A percentile compares a stretch with the other conserved stretches of the same genome.
These are phyloP conservation scores for Cyprinella venusta DNA, from an alignment of 2,797 vertebrate species.

Conservation along the genomic window DNA sequence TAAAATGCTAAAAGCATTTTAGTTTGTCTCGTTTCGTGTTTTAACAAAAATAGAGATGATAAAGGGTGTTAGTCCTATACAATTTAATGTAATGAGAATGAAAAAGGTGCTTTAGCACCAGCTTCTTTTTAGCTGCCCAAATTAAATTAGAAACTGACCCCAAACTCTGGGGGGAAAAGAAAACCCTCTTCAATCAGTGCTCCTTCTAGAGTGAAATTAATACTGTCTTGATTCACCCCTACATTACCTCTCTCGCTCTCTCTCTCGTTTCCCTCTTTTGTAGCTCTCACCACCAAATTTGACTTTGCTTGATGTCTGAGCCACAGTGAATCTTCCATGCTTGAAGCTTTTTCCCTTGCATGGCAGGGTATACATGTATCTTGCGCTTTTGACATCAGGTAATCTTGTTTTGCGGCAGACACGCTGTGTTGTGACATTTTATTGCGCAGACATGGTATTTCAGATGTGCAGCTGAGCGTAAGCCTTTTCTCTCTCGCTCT, in stretches of 20 bases:
- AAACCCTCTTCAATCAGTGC: neutral
- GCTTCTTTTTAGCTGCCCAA: constrained; percentile 4
- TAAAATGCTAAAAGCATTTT: neutral
- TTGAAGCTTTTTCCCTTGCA: constrained; percentile 13
- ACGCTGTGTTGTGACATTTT: constrained; percentile 54
- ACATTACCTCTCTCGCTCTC: constrained; percentile 13
- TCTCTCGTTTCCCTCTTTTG: neutral
- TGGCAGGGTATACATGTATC: constrained; percentile 10
- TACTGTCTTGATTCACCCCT: constrained; percentile 32
- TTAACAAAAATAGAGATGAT: neutral
- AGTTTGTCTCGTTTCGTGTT: neutral
- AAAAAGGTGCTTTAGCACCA: constrained; percentile 1
- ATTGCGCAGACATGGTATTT: constrained; percentile 47
- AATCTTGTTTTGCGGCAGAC: constrained; percentile 47
- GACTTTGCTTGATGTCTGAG: constrained; percentile 24
- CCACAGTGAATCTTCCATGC: constrained; percentile 26
- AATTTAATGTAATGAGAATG: constrained; percentile 1
- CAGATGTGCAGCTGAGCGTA: constrained; percentile 50
- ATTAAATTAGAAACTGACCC: constrained; percentile 2
- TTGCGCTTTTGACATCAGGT: constrained; percentile 45
- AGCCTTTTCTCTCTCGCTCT: neutral
- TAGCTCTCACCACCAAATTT: constrained; percentile 23
- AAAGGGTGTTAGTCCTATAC: neutral
- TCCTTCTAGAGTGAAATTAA: constrained; percentile 40
- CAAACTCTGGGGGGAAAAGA: neutral